Evolutionary conservation across 30 jellyfish, hydroid and myxozoan genomes (phyloP).

Genomic region (Morbakka virulenta): DNA sequence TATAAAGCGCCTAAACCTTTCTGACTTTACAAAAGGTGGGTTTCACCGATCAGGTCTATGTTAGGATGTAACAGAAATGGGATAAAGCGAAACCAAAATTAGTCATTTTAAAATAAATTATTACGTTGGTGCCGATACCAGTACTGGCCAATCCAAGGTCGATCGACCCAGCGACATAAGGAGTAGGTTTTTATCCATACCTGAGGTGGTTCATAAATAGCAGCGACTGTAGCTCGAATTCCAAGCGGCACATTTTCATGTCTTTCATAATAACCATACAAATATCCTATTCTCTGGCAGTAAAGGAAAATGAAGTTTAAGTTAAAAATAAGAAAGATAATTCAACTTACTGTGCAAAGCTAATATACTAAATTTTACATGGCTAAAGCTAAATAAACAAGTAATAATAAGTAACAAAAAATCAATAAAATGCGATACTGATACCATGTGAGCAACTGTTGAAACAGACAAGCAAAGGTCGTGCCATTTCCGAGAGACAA

Average conservation of each 20-base stretch:
- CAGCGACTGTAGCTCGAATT: conserved; percentile 94
- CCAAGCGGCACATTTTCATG: conserved; percentile 98
- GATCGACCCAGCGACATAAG: no score
- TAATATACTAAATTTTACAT: neutral
- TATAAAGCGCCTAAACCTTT: no score
- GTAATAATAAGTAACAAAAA: no score
- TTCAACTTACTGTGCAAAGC: neutral
- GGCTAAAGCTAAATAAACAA: neutral
- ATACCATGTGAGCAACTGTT: neutral
- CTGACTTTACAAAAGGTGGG: no score
- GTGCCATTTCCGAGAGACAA: no score
- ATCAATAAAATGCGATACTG: neutral
- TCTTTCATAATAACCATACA: conserved; percentile 90
- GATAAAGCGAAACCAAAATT: no score
- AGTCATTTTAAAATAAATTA: no score
- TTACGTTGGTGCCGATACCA: no score
- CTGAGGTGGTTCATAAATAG: conserved; percentile 99
- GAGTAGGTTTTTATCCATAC: conserved; percentile 39
- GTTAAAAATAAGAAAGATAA: neutral
- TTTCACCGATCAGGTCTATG: no score
- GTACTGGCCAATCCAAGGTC: no score
- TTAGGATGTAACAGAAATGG: no score
- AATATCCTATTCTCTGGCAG: conserved; percentile 90
- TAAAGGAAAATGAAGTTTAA: no score
- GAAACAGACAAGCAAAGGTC: neutral